Base-by-base conservation (phyloP, 1,140 invertebrate genomes). In the Zaprionus gabonicus region DNA sequence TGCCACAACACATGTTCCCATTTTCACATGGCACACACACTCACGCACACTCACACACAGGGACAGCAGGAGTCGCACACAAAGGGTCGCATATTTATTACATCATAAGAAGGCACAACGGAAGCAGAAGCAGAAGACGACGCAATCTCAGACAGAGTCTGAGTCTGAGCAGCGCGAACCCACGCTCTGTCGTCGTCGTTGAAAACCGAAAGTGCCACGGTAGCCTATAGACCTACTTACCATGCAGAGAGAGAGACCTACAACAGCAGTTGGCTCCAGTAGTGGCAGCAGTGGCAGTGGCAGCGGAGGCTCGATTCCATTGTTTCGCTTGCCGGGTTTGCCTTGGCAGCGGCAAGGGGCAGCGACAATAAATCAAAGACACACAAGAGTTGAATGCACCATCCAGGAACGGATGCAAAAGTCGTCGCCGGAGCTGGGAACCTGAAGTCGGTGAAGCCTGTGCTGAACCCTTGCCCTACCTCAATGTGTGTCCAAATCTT, bases 221-320 rank as follows among this genome's bases (percentile, higher is more conserved):
- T 77, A 91, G 74, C 88, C 88, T 91, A 91, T 91, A 91, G 83
- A 91, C 88, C 88, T 88, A 91, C 88, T 91, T 78, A 71, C 64
- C 56, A 55, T 31, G 46, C 17, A 41, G 28, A 23, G 23, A 23
- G 23, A 46, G 23, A 46, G 20, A 23, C 13, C 53, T 28, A 71
- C 53, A 60, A 71, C 70, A 76, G 74, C 70, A 76, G 74, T 73
- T 73, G 70, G 62, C 69, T 67, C 31, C 36, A 60, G 70, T 67
- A 78, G 15, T 5, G 7, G 38, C 3, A 41, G 70, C 70, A 74
- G 15, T 5, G n/a, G 38, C 3, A 41, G 23, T 23, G 23, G 38
- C 46, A 75, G 62, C 77, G 80, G 41, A 46, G 41, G 6, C 41
- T 87, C 83, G 78, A 73, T 87, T 91, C 91, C 88, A 87, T 91